Evolutionary conservation across 2,113 vertebrate species (phyloP).

Genomic region (Pristiophorus japonicus): DNA sequence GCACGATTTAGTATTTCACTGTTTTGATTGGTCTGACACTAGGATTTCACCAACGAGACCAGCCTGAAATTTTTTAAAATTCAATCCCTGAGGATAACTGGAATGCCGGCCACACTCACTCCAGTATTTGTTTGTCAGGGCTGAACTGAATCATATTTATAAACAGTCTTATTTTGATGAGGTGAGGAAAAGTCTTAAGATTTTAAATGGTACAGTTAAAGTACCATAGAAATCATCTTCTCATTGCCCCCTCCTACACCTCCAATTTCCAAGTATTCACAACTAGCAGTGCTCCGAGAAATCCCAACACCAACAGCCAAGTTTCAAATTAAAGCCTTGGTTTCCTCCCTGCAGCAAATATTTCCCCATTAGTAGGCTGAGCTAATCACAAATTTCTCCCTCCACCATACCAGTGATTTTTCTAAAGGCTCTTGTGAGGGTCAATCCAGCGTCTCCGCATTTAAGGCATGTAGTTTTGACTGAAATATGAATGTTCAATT

Average conservation of each 20-base stretch:
- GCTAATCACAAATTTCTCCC: background rate
- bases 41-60: background rate
- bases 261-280: background rate
- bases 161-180: conserved; percentile 11
- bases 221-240: background rate
- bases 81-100: background rate
- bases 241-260: background rate
- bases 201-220: background rate
- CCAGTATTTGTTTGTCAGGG: background rate
- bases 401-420: background rate
- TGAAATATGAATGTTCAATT: background rate
- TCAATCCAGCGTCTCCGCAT: background rate
- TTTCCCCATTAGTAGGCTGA: background rate
- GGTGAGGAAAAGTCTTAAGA: background rate
- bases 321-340: background rate
- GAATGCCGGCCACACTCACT: background rate
- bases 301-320: background rate
- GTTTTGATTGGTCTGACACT: background rate
- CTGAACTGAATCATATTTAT: background rate
- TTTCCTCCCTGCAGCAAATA: background rate
- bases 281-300: background rate
- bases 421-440: background rate
- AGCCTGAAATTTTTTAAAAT: background rate
- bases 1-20: background rate
- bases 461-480: background rate